Base-by-base conservation (phyloP, 2,113 vertebrate genomes). In the Gila orcuttii region DNA sequence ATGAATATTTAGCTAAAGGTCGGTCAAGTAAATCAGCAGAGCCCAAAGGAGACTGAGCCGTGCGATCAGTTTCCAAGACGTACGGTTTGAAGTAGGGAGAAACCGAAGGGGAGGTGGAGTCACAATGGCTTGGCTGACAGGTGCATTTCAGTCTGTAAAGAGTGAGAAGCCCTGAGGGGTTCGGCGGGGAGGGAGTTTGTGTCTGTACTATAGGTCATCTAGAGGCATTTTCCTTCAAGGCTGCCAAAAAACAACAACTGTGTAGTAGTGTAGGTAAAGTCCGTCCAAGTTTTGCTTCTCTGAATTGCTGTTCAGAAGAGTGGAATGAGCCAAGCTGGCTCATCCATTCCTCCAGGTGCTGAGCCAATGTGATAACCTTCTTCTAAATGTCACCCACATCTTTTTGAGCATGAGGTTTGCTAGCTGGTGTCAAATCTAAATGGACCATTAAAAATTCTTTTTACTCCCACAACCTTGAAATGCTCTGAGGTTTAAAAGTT, bases 1-100 rank as follows among this genome's bases (percentile, higher is more conserved):
- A 87, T 82, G 79, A 89, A 81, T 85, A 78, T 85, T 87, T 83
- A 89, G 79, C 66, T 83, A 87, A 89, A 89, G 88, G 88, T 87
- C 83, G 79, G 74, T 74, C 66, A 86, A 87, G 86, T 85, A 87
- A 87, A 89, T 85, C 83, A 87, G 64, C 45, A 39, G 79, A 83
- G 47, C 64, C 75, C 71, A 82, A 57, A 68, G 83, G 82, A 86
- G 36, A 39, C 64, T 3, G 74, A 81, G 47, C 85, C 23, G 11
- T 52, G 79, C 66, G 75, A 83, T 89, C 79, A 50, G 45, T 85
- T 78, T 85, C 66, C 60, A 84, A 84, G 71, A 82, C 39, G 69
- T 57, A 83, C 2, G 33, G 60, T 45, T 78, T 64, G 13, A 86
- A 83, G 15, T 19, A 28, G n/a, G 62, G 50, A 79, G 55, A 80